A percentile compares a stretch with the other conserved stretches of the same genome.
phyloP scores from a whole-genome alignment of 2,888 invertebrate species.

The Polydrusus tereticollis region DNA sequence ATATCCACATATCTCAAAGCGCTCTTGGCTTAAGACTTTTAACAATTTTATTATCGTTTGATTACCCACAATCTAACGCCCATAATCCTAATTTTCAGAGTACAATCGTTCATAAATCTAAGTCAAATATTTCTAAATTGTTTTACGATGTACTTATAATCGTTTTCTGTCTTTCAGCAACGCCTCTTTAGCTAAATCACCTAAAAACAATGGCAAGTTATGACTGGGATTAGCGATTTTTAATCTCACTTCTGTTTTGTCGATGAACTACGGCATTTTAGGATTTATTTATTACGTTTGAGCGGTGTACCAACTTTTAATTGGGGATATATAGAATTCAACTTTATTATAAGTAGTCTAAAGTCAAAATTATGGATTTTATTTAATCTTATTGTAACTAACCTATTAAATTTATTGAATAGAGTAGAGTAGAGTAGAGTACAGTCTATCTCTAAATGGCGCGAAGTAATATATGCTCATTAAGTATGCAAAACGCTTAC shows the following conservation, averaged over 20 bases:
- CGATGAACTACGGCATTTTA: not conserved
- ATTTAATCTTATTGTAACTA: too few species aligned
- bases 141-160: conserved; percentile 4
- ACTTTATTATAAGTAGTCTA: too few species aligned
- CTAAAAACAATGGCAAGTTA: conserved; percentile 1
- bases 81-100: conserved; percentile 22
- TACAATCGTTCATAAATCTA: conserved; percentile 13
- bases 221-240: not conserved
- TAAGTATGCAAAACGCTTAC: too few species aligned
- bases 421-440: too few species aligned
- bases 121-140: conserved; percentile 22
- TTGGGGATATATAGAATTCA: not conserved
- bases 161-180: not conserved
- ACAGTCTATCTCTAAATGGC: too few species aligned
- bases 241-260: conserved; percentile 9
- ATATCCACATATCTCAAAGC: not conserved
- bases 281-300: not conserved
- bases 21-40: not conserved
- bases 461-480: too few species aligned
- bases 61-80: not conserved
- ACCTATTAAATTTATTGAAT: too few species aligned
- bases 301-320: not conserved
- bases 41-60: conserved; percentile 15
- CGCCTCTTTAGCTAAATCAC: not conserved
- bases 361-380: too few species aligned